Evolutionary conservation across 2,888 invertebrate species (phyloP).

Genomic region (Tipula unca): DNA sequence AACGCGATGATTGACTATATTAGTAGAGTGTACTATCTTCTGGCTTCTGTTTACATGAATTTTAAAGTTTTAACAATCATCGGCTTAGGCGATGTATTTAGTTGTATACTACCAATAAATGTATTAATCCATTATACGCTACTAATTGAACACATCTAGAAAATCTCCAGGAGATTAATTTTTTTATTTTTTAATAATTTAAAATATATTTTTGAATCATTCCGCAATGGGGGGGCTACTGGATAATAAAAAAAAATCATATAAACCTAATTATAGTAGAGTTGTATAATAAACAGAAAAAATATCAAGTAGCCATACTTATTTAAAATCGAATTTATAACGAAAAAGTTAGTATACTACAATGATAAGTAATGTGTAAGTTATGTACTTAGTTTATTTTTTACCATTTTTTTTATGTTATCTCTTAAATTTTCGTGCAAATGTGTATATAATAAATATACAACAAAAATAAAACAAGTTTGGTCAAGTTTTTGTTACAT

Average conservation of each 20-base stretch:
- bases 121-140: neutral
- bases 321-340: neutral
- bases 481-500: neutral
- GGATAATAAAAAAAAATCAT: neutral
- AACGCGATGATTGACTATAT: neutral
- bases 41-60: neutral
- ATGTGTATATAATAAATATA: neutral
- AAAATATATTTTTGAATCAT: neutral
- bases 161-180: neutral
- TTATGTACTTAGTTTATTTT: neutral
- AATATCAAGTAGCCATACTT: neutral
- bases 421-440: neutral
- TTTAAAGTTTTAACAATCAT: neutral
- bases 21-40: neutral
- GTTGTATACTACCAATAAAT: neutral
- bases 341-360: neutral
- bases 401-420: neutral
- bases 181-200: neutral
- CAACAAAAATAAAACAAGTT: neutral
- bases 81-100: neutral
- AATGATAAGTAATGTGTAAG: conserved; percentile 14
- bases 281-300: neutral
- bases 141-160: neutral
- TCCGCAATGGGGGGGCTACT: neutral
- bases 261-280: neutral